Evolutionary conservation across 2,888 invertebrate species (phyloP).

Genomic region (Harpalus rufipes): DNA sequence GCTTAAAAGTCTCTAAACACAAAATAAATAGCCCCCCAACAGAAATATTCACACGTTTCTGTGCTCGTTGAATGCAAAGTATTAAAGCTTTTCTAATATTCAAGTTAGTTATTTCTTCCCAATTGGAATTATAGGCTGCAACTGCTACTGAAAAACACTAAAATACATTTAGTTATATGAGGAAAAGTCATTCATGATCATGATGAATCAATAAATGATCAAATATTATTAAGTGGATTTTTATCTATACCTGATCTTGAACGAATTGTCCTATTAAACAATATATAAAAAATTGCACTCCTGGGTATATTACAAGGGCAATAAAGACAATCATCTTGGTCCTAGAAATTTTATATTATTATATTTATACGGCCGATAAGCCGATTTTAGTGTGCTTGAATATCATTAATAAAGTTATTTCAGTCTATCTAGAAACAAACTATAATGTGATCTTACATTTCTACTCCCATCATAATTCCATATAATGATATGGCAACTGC

Average conservation of each 20-base stretch:
- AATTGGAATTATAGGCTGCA: not conserved
- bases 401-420: too few species aligned
- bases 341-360: not conserved
- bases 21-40: not conserved
- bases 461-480: not conserved
- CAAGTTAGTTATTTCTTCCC: not conserved
- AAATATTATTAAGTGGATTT: too few species aligned
- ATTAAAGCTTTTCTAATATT: slow-evolving; percentile 7
- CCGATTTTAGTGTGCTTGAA: too few species aligned
- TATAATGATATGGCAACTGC: not conserved
- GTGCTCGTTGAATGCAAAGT: not conserved
- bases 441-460: slow-evolving; percentile 8
- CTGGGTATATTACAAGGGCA: not conserved
- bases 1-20: not conserved
- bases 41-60: not conserved
- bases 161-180: not conserved
- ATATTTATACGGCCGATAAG: not conserved
- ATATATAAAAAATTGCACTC: not conserved
- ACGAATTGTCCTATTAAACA: slow-evolving; percentile 1
- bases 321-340: not conserved
- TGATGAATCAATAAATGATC: too few species aligned
- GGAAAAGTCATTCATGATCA: too few species aligned
- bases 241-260: not conserved
- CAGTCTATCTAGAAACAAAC: not conserved
- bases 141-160: not conserved